Percentiles rank a stretch among this genome's conserved stretches.
Conservation (phyloP, 2,888 invertebrate genomes). For the Nesidiocoris tenuis region DNA sequence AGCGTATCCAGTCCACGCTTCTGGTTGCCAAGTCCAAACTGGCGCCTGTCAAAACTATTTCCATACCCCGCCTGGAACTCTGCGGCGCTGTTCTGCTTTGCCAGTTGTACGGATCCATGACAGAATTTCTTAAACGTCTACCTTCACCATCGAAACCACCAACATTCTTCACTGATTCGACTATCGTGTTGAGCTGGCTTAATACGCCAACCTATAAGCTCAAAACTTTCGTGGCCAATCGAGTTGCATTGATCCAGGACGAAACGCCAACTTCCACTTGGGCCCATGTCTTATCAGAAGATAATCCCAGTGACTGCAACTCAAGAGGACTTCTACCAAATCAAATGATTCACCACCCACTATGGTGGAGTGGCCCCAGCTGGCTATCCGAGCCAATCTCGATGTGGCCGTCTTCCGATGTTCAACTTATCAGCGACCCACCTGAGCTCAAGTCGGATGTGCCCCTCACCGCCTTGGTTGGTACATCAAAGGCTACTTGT, state of each 20-base stretch:
- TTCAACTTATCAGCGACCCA: background rate
- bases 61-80: background rate
- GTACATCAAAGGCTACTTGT: background rate
- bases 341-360: background rate
- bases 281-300: conserved; percentile 50
- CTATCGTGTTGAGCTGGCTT: conserved; percentile 50
- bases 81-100: background rate
- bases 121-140: background rate
- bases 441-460: background rate
- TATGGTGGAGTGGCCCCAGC: background rate
- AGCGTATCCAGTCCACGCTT: conserved; percentile 12
- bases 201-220: conserved; percentile 46
- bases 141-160: background rate
- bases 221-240: conserved; percentile 51
- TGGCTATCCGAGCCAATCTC: background rate
- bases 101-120: background rate
- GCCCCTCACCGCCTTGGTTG: background rate
- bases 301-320: conserved; percentile 52
- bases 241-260: conserved; percentile 52
- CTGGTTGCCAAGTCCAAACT: conserved; percentile 7
- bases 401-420: background rate
- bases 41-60: background rate
- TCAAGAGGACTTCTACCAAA: conserved; percentile 48
- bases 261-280: conserved; percentile 49
- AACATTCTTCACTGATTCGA: conserved; percentile 46